Evolutionary conservation across 2,797 vertebrate genomes (phyloP).

Genomic region (Acipenser transmontanus): DNA sequence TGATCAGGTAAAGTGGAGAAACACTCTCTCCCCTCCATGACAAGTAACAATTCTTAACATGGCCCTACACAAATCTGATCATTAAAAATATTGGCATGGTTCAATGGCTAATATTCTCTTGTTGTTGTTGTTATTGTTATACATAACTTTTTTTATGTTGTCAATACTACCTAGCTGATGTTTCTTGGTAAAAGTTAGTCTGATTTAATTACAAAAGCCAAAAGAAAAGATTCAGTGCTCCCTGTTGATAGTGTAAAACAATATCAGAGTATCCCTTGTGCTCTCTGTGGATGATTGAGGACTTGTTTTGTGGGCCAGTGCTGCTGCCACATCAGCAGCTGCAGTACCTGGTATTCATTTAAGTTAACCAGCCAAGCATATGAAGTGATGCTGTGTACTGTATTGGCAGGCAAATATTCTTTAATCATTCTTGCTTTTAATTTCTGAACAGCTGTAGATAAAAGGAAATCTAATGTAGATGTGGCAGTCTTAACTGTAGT

Average conservation of each 20-base stretch:
- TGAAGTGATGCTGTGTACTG: background rate
- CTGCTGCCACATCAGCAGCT: slow-evolving; percentile 3
- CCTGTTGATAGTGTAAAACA: background rate
- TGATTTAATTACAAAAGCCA: no score
- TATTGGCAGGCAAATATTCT: slow-evolving; percentile 1
- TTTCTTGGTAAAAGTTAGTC: no score
- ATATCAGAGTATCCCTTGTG: background rate
- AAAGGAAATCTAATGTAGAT: background rate
- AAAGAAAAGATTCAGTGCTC: background rate
- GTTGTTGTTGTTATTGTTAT: no score
- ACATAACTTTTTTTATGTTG: no score
- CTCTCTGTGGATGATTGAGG: background rate
- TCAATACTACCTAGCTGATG: no score
- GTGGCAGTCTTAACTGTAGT: background rate
- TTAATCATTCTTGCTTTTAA: slow-evolving; percentile 2
- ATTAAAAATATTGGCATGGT: no score
- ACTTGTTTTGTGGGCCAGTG: background rate
- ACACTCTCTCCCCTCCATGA: no score
- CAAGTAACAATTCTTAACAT: no score
- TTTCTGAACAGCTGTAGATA: background rate
- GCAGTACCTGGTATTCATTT: slow-evolving; percentile 8
- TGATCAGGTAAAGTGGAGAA: no score
- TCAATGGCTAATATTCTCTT: no score
- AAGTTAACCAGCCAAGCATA: background rate
- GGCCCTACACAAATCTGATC: no score